Base-by-base conservation (phyloP, 2,888 invertebrate species). In the Eupithecia subumbrata region DNA sequence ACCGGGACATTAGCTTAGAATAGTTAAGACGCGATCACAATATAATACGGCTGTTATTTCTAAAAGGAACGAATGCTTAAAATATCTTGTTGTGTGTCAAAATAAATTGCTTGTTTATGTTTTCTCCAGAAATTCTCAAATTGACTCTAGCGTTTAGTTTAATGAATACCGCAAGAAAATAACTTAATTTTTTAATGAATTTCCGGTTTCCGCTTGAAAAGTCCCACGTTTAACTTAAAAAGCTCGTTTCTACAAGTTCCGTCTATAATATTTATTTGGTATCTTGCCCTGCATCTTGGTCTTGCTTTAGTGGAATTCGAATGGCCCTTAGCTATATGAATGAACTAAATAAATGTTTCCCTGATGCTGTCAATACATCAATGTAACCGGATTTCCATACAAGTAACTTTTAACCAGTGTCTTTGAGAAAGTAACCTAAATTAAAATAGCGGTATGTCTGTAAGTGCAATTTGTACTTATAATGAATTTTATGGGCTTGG, bases 391-490 rank as follows among this genome's bases (percentile, higher is more conserved):
- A 80, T 84, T 81, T 73, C 76, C 77, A 78, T 78, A 81, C 82
- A 76, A 71, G 78, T 79, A 73, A 82, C 71, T 84, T 86, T 80
- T 80, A 80, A 79, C 78, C 74, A 73, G 76, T 81, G 82, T 78
- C 81, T 82, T 84, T 80, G 86, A 87, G 90, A 89, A 88, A 91
- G 88, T 83, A 87, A 85, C 85, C 86, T 84, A 83, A 87, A 87
- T 91, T 87, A 84, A 85, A 83, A 80, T 88, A 89, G 85, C 89
- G 85, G 88, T 87, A 82, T 82, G 77, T 79, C 77, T 82, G 80
- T 79, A 87, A 84, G 81, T 87, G 83, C 84, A 86, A 86, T 87
- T 88, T 84, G 84, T 85, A 60, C 60, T 25, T 60, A 85, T 84
- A 81, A 84, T 77, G 78, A 83, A 83, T 84, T 85, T 85, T 85